These are phyloP conservation scores for Hippopotamyrus pictus DNA, from an alignment of 2,797 vertebrate species.

Conservation along the genomic window DNA sequence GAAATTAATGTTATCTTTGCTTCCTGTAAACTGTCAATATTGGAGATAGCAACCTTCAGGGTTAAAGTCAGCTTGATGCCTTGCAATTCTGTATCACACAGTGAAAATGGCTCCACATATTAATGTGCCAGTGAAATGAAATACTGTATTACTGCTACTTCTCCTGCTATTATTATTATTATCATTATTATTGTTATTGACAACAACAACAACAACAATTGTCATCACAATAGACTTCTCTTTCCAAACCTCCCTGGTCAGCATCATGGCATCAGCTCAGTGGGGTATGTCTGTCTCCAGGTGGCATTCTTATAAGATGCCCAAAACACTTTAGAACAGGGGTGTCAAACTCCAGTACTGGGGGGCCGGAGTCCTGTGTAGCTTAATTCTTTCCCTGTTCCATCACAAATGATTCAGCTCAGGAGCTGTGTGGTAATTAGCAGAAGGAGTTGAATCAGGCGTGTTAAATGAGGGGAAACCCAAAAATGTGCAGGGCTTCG, in stretches of 20 bases:
- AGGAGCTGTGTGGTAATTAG: not conserved
- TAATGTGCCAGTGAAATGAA: not conserved
- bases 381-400: not conserved
- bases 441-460: not conserved
- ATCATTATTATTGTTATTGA: not conserved
- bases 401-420: not conserved
- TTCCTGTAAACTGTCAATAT: constrained; percentile 50
- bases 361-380: not conserved
- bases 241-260: not conserved
- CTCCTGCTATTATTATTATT: too few species aligned
- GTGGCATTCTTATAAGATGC: not conserved
- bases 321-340: not conserved
- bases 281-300: not conserved
- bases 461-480: not conserved
- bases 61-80: constrained; percentile 31
- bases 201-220: not conserved
- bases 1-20: constrained; percentile 48
- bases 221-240: not conserved
- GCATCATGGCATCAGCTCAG: not conserved
- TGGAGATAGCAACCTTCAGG: constrained; percentile 37
- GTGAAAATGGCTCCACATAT: not conserved
- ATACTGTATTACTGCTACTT: not conserved
- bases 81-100: not conserved
- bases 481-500: not conserved
- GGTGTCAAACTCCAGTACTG: not conserved